Percentiles rank a stretch among this genome's conserved stretches.
Evolutionary conservation across 2,797 vertebrate genomes (phyloP).

Genomic region (Acanthornis magna): DNA sequence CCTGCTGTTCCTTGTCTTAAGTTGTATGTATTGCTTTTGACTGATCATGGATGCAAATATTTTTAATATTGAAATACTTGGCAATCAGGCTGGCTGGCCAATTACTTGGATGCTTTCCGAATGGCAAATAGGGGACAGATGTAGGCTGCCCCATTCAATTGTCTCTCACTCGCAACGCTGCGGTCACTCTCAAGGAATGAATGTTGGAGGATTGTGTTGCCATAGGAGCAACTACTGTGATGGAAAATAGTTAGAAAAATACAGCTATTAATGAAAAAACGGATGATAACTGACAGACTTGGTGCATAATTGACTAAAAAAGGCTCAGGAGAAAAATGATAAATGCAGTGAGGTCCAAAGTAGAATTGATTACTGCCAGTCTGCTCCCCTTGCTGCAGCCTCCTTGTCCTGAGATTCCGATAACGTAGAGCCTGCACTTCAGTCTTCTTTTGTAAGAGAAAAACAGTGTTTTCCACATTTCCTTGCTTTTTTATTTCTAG

Average conservation of each 20-base stretch:
- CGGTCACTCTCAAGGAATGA: neutral
- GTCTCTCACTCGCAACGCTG: neutral
- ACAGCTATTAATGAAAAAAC: constrained; percentile 22
- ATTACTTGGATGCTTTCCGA: neutral
- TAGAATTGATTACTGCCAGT: neutral
- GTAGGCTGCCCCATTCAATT: neutral
- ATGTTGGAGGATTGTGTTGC: neutral
- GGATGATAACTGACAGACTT: neutral
- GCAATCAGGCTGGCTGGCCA: neutral
- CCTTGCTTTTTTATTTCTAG: neutral
- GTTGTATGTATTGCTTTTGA: neutral
- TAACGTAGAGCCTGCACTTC: neutral
- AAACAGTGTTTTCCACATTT: neutral
- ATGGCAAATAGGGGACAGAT: constrained; percentile 9
- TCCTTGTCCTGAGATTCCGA: neutral
- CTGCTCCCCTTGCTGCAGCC: neutral
- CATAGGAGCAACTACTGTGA: constrained; percentile 18
- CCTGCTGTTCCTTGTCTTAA: neutral
- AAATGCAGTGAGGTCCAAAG: neutral
- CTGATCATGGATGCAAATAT: neutral
- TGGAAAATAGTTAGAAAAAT: constrained; percentile 34
- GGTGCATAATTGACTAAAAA: constrained; percentile 4
- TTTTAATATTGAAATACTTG: constrained; percentile 21
- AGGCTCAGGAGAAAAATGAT: neutral
- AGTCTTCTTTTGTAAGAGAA: neutral